Conservation (phyloP, 2,113 vertebrate species). For the Pomatostomus ruficeps region DNA sequence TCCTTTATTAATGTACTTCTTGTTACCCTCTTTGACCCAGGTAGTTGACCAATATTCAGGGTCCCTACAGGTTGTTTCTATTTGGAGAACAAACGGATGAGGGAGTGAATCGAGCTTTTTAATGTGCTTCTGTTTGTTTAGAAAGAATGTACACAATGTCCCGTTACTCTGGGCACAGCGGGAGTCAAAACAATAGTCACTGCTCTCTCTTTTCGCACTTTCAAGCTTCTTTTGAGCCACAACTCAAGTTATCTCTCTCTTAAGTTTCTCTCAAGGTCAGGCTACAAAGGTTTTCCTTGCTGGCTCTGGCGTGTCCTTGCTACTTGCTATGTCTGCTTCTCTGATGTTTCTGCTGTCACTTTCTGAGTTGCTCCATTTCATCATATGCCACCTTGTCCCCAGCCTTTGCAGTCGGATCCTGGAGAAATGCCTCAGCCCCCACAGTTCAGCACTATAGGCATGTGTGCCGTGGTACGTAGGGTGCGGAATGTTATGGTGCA, state of each 20-base stretch:
- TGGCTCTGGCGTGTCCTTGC: neutral
- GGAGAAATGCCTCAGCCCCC: neutral
- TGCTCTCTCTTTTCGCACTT: conserved; percentile 8
- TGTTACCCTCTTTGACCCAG: neutral
- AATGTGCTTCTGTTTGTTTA: neutral
- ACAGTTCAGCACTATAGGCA: neutral
- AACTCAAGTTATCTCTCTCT: neutral
- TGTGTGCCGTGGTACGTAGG: accelerated
- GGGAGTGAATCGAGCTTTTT: neutral
- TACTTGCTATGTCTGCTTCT: neutral
- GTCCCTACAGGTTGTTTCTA: neutral
- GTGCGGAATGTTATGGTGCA: neutral
- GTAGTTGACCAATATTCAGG: neutral
- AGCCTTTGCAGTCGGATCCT: neutral
- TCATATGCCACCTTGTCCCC: conserved; percentile 24
- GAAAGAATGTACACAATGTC: neutral
- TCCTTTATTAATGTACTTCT: neutral
- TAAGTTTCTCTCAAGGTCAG: conserved; percentile 9
- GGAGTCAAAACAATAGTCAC: conserved; percentile 5
- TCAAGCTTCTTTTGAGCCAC: neutral
- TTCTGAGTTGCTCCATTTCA: neutral
- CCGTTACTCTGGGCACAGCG: neutral
- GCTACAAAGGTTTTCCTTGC: neutral
- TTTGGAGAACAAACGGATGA: neutral
- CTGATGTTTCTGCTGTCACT: conserved; percentile 35